Conservation (phyloP, 2,888 invertebrate species). For the Nemotelus pantherinus region DNA sequence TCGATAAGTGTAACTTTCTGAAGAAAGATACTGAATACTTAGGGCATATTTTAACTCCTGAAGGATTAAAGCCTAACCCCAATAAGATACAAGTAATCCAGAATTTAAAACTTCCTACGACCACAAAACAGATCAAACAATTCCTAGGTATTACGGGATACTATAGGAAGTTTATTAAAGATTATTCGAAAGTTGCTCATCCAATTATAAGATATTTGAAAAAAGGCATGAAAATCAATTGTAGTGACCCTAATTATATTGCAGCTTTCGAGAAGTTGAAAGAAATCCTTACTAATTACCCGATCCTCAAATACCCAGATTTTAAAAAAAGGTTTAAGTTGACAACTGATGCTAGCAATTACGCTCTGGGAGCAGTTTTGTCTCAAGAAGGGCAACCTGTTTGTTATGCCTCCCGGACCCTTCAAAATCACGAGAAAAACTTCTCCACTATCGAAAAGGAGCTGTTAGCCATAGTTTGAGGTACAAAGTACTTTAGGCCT, state of each 20-base stretch:
- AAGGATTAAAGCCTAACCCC: too few species aligned
- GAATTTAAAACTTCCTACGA: constrained; percentile 52
- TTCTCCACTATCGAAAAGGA: constrained; percentile 58
- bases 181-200: not conserved
- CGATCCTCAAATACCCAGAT: constrained; percentile 49
- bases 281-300: constrained; percentile 26
- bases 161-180: not conserved
- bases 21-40: too few species aligned
- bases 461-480: constrained; percentile 56
- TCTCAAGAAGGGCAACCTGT: constrained; percentile 48
- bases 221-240: constrained; percentile 4
- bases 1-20: too few species aligned
- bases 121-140: not conserved
- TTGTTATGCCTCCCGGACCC: constrained; percentile 52
- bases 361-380: constrained; percentile 50
- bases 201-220: too few species aligned
- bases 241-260: constrained; percentile 14
- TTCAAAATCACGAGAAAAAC: constrained; percentile 51
- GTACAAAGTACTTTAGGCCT: constrained; percentile 57
- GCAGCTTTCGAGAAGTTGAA: not conserved
- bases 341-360: constrained; percentile 50
- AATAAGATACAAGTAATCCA: constrained; percentile 52
- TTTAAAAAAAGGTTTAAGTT: constrained; percentile 49
- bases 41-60: too few species aligned
- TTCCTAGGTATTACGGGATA: not conserved